These are phyloP conservation scores for Parauchenoglanis ngamensis DNA, from an alignment of 2,797 vertebrate genomes.

Conservation along the genomic window DNA sequence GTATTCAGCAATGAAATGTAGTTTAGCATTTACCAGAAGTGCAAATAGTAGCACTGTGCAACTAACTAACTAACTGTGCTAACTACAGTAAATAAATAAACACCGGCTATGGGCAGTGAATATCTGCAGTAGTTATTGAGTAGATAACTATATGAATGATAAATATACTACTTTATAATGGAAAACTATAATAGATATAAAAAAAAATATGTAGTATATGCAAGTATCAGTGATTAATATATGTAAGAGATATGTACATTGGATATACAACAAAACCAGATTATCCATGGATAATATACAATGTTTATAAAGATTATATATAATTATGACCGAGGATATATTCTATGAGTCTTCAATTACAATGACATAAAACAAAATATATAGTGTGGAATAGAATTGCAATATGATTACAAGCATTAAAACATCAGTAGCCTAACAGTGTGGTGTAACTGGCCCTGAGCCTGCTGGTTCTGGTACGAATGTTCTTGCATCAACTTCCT, in stretches of 20 bases:
- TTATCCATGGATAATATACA: neutral
- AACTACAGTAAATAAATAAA: no score
- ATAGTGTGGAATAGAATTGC: neutral
- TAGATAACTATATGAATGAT: neutral
- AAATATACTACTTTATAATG: neutral
- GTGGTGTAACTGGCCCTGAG: neutral
- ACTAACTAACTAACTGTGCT: no score
- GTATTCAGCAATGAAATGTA: no score
- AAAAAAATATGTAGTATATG: neutral
- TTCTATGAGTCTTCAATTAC: neutral
- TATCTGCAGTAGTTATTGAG: neutral
- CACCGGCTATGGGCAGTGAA: neutral
- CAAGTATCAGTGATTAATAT: neutral
- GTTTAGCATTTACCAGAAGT: no score
- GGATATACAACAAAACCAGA: neutral
- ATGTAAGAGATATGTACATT: neutral
- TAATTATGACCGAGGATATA: neutral
- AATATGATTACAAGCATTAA: neutral
- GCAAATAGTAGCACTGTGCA: no score
- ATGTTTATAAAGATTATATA: neutral
- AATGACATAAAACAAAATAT: neutral
- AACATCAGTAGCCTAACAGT: neutral
- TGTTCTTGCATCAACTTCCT: neutral
- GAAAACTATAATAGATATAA: neutral
- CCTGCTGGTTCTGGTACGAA: neutral